phyloP scores from a whole-genome alignment of 2,888 invertebrate species.

The Zaprionus bogoriensis region DNA sequence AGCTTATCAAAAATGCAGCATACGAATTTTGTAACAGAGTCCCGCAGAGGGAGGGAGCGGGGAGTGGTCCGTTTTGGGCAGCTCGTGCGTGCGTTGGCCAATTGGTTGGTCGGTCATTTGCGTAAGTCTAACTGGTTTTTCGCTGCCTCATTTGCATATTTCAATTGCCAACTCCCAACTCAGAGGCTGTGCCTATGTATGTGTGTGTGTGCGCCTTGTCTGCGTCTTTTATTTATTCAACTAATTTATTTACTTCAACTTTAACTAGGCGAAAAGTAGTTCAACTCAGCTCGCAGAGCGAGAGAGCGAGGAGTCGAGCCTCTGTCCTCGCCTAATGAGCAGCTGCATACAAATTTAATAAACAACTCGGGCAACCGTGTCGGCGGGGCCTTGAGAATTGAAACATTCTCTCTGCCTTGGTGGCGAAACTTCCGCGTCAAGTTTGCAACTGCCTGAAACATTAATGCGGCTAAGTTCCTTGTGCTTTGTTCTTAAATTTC shows the following conservation, averaged over 20 bases:
- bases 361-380: slow-evolving; percentile 27
- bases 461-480: no score
- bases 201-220: not conserved
- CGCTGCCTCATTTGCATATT: slow-evolving; percentile 60
- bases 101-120: slow-evolving; percentile 33
- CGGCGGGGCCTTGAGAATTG: slow-evolving; percentile 16
- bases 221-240: slow-evolving; percentile 42
- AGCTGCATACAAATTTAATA: slow-evolving; percentile 55
- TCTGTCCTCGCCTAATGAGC: slow-evolving; percentile 41
- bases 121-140: slow-evolving; percentile 29
- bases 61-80: no score
- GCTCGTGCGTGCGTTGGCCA: slow-evolving; percentile 60
- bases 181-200: not conserved
- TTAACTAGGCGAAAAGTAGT: slow-evolving; percentile 39
- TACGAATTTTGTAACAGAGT: slow-evolving; percentile 47
- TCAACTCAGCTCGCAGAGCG: not conserved
- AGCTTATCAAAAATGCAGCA: slow-evolving; percentile 67
- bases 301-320: not conserved
- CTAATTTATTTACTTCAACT: slow-evolving; percentile 62
- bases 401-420: not conserved
- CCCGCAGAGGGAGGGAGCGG: not conserved
- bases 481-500: no score
- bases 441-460: not conserved
- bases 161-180: slow-evolving; percentile 39
- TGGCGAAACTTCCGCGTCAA: not conserved